phyloP scores from a whole-genome alignment of 2,797 vertebrate species.

The Garrulus glandarius region DNA sequence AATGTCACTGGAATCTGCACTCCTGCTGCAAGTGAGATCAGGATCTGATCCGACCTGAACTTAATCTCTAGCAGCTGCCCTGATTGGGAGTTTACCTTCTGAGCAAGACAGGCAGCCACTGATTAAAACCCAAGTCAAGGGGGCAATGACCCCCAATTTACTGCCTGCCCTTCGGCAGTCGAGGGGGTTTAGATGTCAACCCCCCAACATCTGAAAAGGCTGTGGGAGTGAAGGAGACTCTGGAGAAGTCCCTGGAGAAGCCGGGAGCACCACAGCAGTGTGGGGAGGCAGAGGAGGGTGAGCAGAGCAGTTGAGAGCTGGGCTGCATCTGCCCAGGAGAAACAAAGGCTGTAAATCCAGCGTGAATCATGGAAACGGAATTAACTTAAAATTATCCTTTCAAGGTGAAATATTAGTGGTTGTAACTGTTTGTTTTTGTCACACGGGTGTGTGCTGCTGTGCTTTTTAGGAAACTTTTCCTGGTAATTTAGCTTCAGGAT shows the following conservation, averaged over 20 bases:
- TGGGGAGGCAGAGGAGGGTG: not conserved
- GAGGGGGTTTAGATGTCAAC: not conserved
- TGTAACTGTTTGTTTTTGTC: slow-evolving; percentile 17
- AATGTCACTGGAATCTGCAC: not conserved
- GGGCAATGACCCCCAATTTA: not conserved
- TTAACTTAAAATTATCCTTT: slow-evolving; percentile 28
- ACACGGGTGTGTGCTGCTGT: fast-evolving
- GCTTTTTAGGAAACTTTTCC: slow-evolving; percentile 49
- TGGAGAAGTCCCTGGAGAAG: not conserved
- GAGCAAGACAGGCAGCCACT: not conserved
- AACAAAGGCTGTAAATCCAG: slow-evolving; percentile 16
- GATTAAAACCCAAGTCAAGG: not conserved
- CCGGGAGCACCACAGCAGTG: fast-evolving
- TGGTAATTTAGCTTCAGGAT: slow-evolving; percentile 7
- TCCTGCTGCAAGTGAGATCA: not conserved
- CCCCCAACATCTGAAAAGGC: not conserved
- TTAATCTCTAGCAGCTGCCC: not conserved
- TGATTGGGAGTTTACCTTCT: not conserved
- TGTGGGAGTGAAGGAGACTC: not conserved
- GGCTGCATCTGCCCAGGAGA: not conserved
- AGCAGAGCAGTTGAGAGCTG: not conserved
- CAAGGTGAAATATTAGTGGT: slow-evolving; percentile 12
- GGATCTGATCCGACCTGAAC: not conserved
- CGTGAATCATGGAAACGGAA: not conserved
- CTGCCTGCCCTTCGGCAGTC: not conserved